Evolutionary conservation across 1,140 invertebrate species (phyloP).

Genomic region (Diachasmimorpha longicaudata): DNA sequence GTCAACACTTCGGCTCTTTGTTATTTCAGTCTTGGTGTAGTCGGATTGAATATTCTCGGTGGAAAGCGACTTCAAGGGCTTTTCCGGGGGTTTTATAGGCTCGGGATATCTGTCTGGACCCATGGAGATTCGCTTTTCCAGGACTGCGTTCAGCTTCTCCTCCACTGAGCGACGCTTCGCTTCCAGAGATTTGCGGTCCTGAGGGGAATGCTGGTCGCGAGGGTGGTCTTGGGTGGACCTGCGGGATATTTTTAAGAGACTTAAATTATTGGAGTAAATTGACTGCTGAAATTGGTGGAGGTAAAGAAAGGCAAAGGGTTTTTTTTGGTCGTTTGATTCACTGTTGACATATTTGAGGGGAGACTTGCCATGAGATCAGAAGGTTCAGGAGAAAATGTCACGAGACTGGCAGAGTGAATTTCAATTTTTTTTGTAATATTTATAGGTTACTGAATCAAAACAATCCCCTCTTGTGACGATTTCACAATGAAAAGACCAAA

Average conservation of each 20-base stretch:
- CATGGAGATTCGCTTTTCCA: conserved; percentile 55
- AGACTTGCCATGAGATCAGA: too few species aligned
- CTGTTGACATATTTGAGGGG: too few species aligned
- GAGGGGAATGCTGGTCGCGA: conserved; percentile 27
- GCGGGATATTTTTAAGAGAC: conserved; percentile 7
- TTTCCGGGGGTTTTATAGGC: conserved; percentile 31
- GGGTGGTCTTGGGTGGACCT: conserved; percentile 30
- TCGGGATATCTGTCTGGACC: conserved; percentile 29
- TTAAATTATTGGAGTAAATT: not conserved
- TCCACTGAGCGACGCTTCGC: conserved; percentile 57
- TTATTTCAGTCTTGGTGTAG: conserved; percentile 33
- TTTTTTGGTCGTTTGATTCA: too few species aligned
- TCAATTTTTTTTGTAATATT: too few species aligned
- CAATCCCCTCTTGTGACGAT: not conserved
- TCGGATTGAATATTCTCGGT: conserved; percentile 52
- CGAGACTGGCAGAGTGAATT: too few species aligned
- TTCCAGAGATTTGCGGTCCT: conserved; percentile 45
- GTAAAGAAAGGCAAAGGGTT: too few species aligned
- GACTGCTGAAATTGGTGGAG: too few species aligned
- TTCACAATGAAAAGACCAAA: conserved; percentile 9
- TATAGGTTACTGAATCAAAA: too few species aligned
- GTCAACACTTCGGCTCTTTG: conserved; percentile 50
- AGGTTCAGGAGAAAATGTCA: too few species aligned
- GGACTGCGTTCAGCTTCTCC: conserved; percentile 57
- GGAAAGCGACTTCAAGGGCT: conserved; percentile 48